Percentiles rank a stretch among this genome's conserved stretches.
phyloP scores from a whole-genome alignment of 1,140 invertebrate species.

The Megathymus violae region DNA sequence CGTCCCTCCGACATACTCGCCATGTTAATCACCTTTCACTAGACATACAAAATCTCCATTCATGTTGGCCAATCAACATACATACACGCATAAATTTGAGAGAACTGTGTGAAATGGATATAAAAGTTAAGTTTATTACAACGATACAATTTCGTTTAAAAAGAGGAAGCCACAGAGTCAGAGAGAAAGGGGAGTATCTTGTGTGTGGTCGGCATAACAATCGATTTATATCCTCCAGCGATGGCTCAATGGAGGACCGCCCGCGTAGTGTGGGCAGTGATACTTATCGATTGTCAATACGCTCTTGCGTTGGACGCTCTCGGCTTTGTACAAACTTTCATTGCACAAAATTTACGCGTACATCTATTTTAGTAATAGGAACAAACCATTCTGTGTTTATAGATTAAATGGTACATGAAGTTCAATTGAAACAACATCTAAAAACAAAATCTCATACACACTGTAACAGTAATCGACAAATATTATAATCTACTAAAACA shows the following conservation, averaged over 20 bases:
- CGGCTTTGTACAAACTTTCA: background rate
- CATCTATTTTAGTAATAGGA: too few species aligned
- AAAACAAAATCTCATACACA: too few species aligned
- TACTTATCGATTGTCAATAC: slow-evolving; percentile 5
- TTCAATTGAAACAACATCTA: too few species aligned
- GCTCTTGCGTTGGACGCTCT: background rate
- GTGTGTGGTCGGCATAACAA: slow-evolving; percentile 20
- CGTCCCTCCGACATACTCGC: too few species aligned
- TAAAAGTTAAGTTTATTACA: background rate
- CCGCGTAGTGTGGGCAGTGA: slow-evolving; percentile 10
- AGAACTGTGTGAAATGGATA: background rate
- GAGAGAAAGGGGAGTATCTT: slow-evolving; percentile 16
- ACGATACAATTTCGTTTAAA: background rate
- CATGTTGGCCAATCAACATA: background rate
- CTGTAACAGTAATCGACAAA: too few species aligned
- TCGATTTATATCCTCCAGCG: slow-evolving; percentile 16
- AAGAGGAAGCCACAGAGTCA: background rate
- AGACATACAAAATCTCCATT: too few species aligned
- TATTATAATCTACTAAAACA: too few species aligned
- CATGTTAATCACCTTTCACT: too few species aligned
- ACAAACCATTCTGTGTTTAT: too few species aligned
- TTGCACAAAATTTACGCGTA: background rate
- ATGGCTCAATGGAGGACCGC: slow-evolving; percentile 7
- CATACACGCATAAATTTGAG: background rate
- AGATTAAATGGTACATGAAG: too few species aligned